A percentile compares a stretch with the other conserved stretches of the same genome.
These are phyloP conservation scores for Rhadinocentrus ornatus DNA, from an alignment of 2,797 vertebrate species.

Conservation along the genomic window DNA sequence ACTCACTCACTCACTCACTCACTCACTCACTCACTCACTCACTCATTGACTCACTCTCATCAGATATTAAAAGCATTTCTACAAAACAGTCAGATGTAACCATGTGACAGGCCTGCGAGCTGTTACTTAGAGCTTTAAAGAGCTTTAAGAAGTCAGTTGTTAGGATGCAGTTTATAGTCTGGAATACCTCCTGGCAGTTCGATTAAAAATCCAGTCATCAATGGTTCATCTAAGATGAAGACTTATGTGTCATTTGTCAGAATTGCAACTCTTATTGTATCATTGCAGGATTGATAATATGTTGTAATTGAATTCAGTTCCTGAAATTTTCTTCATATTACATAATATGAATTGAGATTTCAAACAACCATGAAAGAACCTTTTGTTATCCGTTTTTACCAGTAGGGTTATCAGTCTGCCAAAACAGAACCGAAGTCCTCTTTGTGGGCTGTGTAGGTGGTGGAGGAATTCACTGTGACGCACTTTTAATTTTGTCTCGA, in stretches of 20 bases:
- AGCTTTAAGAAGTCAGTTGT: background rate
- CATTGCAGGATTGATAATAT: too few species aligned
- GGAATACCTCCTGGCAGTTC: background rate
- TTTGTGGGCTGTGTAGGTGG: constrained; percentile 4
- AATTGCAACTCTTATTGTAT: too few species aligned
- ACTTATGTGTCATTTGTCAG: too few species aligned
- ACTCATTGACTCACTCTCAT: too few species aligned
- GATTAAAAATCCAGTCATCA: background rate
- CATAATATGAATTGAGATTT: background rate
- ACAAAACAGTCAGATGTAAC: background rate
- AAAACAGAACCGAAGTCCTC: background rate
- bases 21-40: too few species aligned
- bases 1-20: too few species aligned
- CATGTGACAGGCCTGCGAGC: background rate
- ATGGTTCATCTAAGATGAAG: background rate
- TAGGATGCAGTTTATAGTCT: background rate
- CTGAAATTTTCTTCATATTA: background rate
- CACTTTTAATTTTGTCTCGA: background rate
- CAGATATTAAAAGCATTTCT: too few species aligned
- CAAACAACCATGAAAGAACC: background rate
- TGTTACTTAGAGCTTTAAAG: background rate
- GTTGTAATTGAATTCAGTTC: background rate
- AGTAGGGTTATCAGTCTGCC: background rate
- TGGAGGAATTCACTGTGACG: constrained; percentile 6
- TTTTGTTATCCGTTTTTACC: background rate